Base-by-base conservation (phyloP, 2,888 invertebrate species). In the Carpatolechia fugitivella region DNA sequence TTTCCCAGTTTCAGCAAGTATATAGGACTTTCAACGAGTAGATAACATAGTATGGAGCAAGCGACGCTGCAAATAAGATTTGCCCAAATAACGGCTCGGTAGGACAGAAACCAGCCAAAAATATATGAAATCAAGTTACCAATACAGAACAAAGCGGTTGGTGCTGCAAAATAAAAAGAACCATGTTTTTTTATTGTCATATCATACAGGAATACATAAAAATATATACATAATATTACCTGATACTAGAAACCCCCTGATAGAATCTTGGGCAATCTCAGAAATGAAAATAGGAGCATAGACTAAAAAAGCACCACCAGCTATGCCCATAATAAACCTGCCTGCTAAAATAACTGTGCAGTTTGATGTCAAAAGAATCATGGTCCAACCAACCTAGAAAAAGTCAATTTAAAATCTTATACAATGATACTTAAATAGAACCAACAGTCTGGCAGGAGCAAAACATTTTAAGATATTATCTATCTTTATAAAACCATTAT, bases 271-370 rank as follows among this genome's bases (percentile, higher is more conserved):
- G 0, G 93, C 89, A 0, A 93, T 91, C 74, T 95, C 95, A 0
- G 92, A 91, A 20, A 92, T 89, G 69, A 91, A 93, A n/a, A 93
- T 86, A 0, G 94, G 93, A 0, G 89, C 85, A 33, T 92, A 82
- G 7, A 92, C 90, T 4, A 93, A 73, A 0, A 84, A 75, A 0
- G 91, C 88, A 0, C 92, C 92, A 0, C 91, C 91, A 0, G 91
- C 86, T 0, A 92, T 65, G 0, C 95, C 95, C 0, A 90, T 81
- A 0, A 94, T 63, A 41, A 93, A 88, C 50, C 93, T 82, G 0
- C 91, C 92, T 0, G 82, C 68, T 29, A 92, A 76, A 1, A 94
- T 76, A 35, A 90, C 72, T 0, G 61, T 64, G 0, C 88, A 71
- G 11, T 89, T 80, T 1, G 72, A 75, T 0, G 92, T 86, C 18